Evolutionary conservation across 2,888 invertebrate species (phyloP).

Genomic region (Toxonevra muliebris): DNA sequence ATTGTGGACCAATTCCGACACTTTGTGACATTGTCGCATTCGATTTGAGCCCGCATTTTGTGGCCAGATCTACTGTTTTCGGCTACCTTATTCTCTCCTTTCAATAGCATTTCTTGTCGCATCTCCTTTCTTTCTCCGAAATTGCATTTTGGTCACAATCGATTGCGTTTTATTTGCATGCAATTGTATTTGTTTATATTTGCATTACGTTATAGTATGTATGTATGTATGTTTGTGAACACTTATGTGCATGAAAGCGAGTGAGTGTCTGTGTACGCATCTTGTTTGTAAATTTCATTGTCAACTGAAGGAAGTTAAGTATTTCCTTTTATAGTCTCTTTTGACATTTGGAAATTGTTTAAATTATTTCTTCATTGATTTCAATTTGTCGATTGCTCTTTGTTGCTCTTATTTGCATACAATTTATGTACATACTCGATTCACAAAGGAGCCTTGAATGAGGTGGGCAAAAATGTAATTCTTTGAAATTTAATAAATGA

Average conservation of each 20-base stretch:
- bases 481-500: no score
- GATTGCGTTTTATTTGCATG: constrained; percentile 11
- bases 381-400: constrained; percentile 23
- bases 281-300: constrained; percentile 16
- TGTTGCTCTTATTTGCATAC: not conserved
- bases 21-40: not conserved
- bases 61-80: not conserved
- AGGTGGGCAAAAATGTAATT: no score
- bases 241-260: not conserved
- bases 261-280: no score
- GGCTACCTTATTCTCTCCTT: not conserved
- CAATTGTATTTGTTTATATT: constrained; percentile 24
- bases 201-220: not conserved
- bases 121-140: no score
- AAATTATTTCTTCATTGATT: constrained; percentile 35
- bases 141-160: not conserved
- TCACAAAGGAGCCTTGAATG: no score
- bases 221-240: constrained; percentile 5
- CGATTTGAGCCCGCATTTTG: not conserved
- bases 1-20: not conserved
- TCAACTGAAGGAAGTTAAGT: not conserved
- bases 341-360: not conserved
- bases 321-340: no score
- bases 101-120: no score
- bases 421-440: no score